Evolutionary conservation across 2,113 vertebrate species (phyloP).

Genomic region (Percina caprodes): DNA sequence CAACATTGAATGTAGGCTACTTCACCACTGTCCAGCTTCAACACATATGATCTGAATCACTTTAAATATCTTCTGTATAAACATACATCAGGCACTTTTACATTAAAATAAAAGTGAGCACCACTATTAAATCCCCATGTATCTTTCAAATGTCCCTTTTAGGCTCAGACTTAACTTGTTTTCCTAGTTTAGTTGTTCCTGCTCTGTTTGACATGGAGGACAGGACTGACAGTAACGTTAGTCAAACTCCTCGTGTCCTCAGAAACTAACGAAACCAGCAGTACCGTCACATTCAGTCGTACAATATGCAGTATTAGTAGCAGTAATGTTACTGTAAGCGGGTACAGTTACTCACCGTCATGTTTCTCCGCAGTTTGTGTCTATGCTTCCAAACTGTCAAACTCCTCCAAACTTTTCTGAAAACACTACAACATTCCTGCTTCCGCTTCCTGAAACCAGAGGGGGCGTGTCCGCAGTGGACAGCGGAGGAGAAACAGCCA

Average conservation of each 20-base stretch:
- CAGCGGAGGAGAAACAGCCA: slow-evolving; percentile 10
- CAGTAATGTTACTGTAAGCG: not conserved
- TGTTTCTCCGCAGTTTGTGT: slow-evolving; percentile 35
- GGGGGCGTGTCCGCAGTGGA: slow-evolving; percentile 37
- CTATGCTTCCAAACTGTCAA: slow-evolving; percentile 48
- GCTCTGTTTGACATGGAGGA: slow-evolving; percentile 33
- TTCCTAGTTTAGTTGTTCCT: slow-evolving; percentile 34
- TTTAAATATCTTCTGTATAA: not conserved
- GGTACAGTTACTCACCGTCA: slow-evolving; percentile 61
- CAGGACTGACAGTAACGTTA: slow-evolving; percentile 32
- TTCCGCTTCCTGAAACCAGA: slow-evolving; percentile 79
- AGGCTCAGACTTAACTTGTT: slow-evolving; percentile 3
- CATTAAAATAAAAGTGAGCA: not conserved
- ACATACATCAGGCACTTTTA: not conserved
- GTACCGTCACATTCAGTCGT: not conserved
- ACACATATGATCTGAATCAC: not conserved
- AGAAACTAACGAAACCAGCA: not conserved
- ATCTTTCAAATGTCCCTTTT: not conserved
- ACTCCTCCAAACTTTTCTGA: slow-evolving; percentile 71
- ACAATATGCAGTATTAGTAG: fast-evolving
- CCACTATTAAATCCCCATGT: not conserved
- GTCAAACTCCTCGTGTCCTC: not conserved
- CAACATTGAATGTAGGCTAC: no score
- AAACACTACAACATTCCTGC: slow-evolving; percentile 73
- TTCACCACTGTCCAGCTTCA: not conserved